These are phyloP conservation scores for Trematomus loennbergii DNA, from an alignment of 2,113 vertebrate species.

Conservation along the genomic window DNA sequence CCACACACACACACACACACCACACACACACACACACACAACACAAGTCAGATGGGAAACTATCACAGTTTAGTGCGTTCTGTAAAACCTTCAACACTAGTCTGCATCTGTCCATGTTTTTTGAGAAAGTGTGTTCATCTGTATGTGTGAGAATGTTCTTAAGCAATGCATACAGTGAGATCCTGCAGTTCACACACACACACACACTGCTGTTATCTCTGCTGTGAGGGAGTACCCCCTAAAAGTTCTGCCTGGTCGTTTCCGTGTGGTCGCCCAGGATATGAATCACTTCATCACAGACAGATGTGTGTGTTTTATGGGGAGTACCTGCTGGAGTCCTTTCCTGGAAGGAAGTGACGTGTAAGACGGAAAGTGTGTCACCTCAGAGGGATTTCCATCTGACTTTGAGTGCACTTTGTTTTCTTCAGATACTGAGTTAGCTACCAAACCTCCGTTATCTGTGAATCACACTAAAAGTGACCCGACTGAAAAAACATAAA, in stretches of 20 bases:
- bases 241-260: conserved; percentile 47
- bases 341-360: conserved; percentile 56
- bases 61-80: conserved; percentile 55
- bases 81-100: conserved; percentile 67
- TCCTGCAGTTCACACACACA: conserved; percentile 1
- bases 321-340: conserved; percentile 49
- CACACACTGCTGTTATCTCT: conserved; percentile 63
- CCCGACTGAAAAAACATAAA: conserved; percentile 35
- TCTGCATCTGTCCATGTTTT: conserved; percentile 20
- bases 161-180: not conserved
- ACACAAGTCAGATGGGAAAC: conserved; percentile 52
- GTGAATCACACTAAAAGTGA: conserved; percentile 44
- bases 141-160: not conserved
- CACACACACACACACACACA: no score
- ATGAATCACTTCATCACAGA: conserved; percentile 66
- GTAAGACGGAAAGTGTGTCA: conserved; percentile 41
- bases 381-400: conserved; percentile 45
- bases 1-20: no score
- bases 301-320: conserved; percentile 33
- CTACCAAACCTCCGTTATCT: conserved; percentile 31
- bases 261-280: conserved; percentile 68
- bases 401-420: not conserved
- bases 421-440: conserved; percentile 35
- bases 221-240: conserved; percentile 55
- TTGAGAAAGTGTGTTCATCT: conserved; percentile 35